Base-by-base conservation (phyloP, 2,113 vertebrate species). In the Thermophis baileyi region DNA sequence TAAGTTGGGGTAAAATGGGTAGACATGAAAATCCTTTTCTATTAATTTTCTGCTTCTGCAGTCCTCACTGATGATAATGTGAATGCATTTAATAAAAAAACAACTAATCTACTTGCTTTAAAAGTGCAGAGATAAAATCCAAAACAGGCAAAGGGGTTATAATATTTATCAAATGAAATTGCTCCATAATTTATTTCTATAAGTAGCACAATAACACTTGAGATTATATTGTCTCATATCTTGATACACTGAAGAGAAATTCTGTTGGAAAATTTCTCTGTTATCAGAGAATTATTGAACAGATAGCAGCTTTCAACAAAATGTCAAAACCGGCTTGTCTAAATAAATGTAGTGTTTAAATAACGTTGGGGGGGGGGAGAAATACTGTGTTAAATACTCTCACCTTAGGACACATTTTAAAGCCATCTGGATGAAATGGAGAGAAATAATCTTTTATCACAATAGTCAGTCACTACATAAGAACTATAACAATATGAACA, bases 361-460 rank as follows among this genome's bases (percentile, higher is more conserved):
- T 94, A 97, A 96, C 97, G 96, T 97, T 96, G 92, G 97, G 25
- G 4, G 8, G 22, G 8, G 53, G 96, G 96, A 54, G 97, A 96
- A 94, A 74, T 95, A 96, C 96, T 97, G 95, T 96, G 97, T 97
- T 97, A 96, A 94, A 95, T 97, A 97, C 96, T 95, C 94, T 94
- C 96, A 97, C 96, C 96, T 96, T 95, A 95, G 95, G 96, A 95
- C 96, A 96, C 97, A 97, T 97, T 94, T 95, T 95, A 97, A 97
- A 98, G 95, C 97, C 97, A 96, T 97, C 96, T 96, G 96, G 96
- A 96, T 97, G 95, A 92, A 97, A 97, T 95, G 96, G 96, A 95
- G 94, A 97, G 96, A 96, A 95, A 96, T 97, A 94, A 93, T 97
- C 95, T 94, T 97, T 95, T 94, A 95, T 96, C 88, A 92, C 95